A percentile compares a stretch with the other conserved stretches of the same genome.
Conservation (phyloP, 2,888 invertebrate genomes). For the Drosophila pegasa region DNA sequence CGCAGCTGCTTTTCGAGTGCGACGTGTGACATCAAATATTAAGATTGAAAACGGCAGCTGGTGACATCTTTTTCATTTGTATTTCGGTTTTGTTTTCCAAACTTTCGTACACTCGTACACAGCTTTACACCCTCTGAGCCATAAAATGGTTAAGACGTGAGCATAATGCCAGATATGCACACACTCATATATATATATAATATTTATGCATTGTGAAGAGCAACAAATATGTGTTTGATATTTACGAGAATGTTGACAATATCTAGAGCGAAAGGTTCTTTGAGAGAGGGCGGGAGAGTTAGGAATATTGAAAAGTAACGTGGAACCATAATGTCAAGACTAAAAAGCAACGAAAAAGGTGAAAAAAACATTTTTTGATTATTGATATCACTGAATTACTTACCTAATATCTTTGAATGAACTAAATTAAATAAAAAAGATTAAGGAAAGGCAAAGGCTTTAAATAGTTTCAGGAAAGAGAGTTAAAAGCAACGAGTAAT, state of each 20-base stretch:
- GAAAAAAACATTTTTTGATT: no score
- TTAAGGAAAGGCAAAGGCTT: no score
- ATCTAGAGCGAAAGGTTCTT: neutral
- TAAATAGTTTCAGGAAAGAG: no score
- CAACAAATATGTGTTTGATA: constrained; percentile 23
- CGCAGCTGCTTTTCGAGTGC: constrained; percentile 64
- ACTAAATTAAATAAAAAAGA: no score
- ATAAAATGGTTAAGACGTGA: constrained; percentile 46
- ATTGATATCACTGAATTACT: no score
- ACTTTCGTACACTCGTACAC: constrained; percentile 16
- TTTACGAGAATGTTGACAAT: constrained; percentile 15
- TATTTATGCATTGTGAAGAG: neutral
- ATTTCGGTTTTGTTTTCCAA: constrained; percentile 23
- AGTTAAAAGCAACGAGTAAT: no score
- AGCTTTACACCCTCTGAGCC: constrained; percentile 43
- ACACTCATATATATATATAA: neutral
- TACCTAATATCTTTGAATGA: no score
- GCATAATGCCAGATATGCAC: constrained; percentile 24
- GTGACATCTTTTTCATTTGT: constrained; percentile 53
- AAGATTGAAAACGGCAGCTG: constrained; percentile 78
- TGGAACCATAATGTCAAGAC: no score
- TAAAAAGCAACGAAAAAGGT: no score
- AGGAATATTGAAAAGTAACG: no score
- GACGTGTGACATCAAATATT: constrained; percentile 77
- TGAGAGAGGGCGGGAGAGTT: neutral